Evolutionary conservation across 2,113 vertebrate genomes (phyloP).

Genomic region (Megalops atlanticus): DNA sequence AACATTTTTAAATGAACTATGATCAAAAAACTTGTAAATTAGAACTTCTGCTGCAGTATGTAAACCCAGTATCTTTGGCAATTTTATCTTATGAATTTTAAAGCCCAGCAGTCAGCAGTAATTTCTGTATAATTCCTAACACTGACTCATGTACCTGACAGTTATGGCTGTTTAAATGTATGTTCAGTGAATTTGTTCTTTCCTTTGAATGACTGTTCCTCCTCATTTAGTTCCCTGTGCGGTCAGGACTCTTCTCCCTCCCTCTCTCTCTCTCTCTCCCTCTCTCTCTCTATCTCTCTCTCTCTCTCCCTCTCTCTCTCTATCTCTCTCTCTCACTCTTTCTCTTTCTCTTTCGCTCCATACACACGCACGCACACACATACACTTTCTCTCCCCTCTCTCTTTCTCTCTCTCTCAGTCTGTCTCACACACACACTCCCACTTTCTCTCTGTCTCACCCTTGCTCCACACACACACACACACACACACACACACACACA

Average conservation of each 20-base stretch:
- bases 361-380: too few species aligned
- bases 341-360: background rate
- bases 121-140: background rate
- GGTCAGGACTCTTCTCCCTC: background rate
- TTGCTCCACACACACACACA: too few species aligned
- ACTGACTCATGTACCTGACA: background rate
- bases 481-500: too few species aligned
- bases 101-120: background rate
- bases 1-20: too few species aligned
- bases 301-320: too few species aligned
- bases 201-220: background rate
- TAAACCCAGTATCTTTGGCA: too few species aligned
- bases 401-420: too few species aligned
- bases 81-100: background rate
- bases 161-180: background rate
- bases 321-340: background rate
- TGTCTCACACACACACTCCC: too few species aligned
- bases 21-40: too few species aligned
- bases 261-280: background rate
- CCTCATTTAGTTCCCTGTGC: background rate
- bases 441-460: too few species aligned
- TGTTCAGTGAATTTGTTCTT: background rate
- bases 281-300: background rate
- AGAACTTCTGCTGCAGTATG: too few species aligned
- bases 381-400: too few species aligned